Evolutionary conservation across 2,113 vertebrate genomes (phyloP), one percentile per base, ranked within the genome.

Genomic region (Nothobranchius kuhntae): DNA sequence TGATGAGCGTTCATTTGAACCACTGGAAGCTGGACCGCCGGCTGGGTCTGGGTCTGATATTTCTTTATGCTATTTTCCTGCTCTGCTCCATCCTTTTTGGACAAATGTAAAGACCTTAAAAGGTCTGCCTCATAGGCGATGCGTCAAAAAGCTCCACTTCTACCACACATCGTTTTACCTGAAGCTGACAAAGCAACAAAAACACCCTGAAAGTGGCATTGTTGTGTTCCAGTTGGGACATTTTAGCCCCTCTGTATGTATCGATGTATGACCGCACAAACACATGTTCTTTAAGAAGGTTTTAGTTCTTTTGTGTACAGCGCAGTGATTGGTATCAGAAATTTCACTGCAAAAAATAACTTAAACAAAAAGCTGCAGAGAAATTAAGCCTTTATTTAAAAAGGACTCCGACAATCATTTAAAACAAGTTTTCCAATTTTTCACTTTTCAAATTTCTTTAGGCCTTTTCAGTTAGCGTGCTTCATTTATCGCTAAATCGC

Each of bases 31-130:
- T 94, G 81, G 91, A 94, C 75, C 89, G 89, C 10, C 87, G 90
- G 45, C 75, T 94, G 70, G 93, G 93, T 50, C 61, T 94, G 55
- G 86, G 92, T 7, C 86, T 93, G 9, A 1, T 94, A 79, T 81
- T 90, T 40, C 92, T 94, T 59, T 94, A 94, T 68, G 81, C 89
- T 58, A 81, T 94, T 79, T 94, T 94, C 84, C 87, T 94, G 47
- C 91, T 93, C 83, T 92, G 88, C 86, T 92, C 93, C 80, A 91
- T 94, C 81, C 69, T 94, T 65, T 93, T 94, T 13, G 91, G 91
- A 26, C 91, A 91, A 78, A 92, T 93, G 87, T 93, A 89, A 48
- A 91, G 80, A 62, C 55, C 30, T 55, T 48, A 12, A 45, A 42
- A 67, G 67, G 47, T 77, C 61, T 56, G 10, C 30, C 74, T 42